Percentiles rank a stretch among this genome's conserved stretches.
Conservation (phyloP, 2,888 invertebrate species). For the Cybosia mesomella region DNA sequence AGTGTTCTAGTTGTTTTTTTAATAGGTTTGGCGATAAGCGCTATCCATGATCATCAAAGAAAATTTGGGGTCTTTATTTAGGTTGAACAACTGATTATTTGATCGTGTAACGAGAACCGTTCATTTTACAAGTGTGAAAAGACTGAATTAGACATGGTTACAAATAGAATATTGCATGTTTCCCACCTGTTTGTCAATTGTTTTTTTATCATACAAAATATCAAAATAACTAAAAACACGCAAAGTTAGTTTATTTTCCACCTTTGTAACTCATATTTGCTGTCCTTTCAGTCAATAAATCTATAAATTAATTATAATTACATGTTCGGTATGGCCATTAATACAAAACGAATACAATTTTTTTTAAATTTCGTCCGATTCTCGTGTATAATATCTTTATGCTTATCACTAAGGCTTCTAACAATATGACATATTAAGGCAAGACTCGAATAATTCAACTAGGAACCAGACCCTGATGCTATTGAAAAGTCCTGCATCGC, state of each 20-base stretch:
- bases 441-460: neutral
- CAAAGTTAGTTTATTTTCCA: too few species aligned
- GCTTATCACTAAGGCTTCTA: neutral
- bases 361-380: neutral
- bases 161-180: too few species aligned
- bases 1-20: neutral
- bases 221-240: too few species aligned
- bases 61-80: neutral
- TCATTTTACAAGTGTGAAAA: too few species aligned
- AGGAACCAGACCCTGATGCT: neutral
- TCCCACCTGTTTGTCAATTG: neutral
- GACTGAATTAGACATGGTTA: neutral
- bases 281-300: too few species aligned
- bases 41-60: neutral
- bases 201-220: neutral
- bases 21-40: neutral
- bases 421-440: neutral
- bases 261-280: too few species aligned
- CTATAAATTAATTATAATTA: too few species aligned
- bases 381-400: constrained; percentile 1
- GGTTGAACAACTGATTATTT: too few species aligned
- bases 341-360: neutral
- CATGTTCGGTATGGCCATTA: too few species aligned
- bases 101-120: too few species aligned
- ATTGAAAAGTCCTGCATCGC: neutral